Evolutionary conservation across 2,113 vertebrate species (phyloP).

Genomic region (Tursiops truncatus): DNA sequence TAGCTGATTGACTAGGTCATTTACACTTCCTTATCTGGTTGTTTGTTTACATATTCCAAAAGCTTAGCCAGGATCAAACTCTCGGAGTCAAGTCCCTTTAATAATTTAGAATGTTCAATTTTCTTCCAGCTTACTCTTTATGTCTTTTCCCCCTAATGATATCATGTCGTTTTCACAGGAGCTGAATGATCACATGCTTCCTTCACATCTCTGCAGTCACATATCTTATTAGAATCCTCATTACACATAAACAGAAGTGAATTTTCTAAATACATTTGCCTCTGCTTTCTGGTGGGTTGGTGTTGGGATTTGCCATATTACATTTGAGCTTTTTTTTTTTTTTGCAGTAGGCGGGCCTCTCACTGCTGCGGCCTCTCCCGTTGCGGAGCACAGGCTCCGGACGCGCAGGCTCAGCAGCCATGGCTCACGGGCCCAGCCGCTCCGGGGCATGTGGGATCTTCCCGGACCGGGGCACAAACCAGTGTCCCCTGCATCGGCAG

Average conservation of each 20-base stretch:
- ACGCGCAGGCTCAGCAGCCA: no score
- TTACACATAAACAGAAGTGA: not conserved
- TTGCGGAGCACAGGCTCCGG: no score
- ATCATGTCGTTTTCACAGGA: not conserved
- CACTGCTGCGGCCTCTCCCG: no score
- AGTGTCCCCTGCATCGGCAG: no score
- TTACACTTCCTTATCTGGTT: constrained; percentile 27
- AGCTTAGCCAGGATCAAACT: constrained; percentile 18
- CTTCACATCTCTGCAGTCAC: not conserved
- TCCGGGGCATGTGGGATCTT: no score
- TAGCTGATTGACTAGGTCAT: constrained; percentile 33
- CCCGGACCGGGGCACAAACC: no score
- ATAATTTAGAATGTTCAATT: constrained; percentile 58
- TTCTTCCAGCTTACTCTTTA: constrained; percentile 26
- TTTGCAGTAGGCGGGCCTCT: no score
- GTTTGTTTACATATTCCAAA: constrained; percentile 62
- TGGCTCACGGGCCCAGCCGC: no score
- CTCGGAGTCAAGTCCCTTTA: constrained; percentile 27
- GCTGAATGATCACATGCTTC: not conserved
- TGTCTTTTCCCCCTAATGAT: not conserved
- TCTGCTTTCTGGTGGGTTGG: not conserved
- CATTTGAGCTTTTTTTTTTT: not conserved
- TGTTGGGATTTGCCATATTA: not conserved
- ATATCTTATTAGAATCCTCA: not conserved
- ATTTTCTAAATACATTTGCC: constrained; percentile 4